Conservation (phyloP, 2,113 vertebrate genomes). For the Cercocebus atys region DNA sequence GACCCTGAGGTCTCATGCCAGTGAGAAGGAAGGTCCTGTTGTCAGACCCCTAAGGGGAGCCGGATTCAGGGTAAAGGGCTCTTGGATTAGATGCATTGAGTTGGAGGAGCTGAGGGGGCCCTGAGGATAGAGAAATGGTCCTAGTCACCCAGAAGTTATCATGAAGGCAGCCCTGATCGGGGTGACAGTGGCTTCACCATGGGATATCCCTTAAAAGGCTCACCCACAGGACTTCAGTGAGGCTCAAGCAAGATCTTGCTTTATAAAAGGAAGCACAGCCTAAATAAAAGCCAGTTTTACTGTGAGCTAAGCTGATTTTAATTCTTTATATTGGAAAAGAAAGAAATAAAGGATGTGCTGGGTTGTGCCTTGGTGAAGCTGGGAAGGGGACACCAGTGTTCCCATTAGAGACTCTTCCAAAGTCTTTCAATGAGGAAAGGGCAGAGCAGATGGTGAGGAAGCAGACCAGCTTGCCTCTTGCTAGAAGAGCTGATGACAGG, state of each 20-base stretch:
- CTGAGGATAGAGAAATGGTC: neutral
- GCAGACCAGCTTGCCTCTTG: neutral
- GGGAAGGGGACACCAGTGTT: neutral
- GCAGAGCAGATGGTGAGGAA: neutral
- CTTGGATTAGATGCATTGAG: no score
- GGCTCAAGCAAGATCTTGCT: neutral
- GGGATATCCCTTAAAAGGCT: neutral
- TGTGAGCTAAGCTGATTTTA: neutral
- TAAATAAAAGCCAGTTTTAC: neutral
- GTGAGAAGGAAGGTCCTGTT: neutral
- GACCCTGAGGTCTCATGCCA: neutral
- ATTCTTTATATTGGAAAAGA: neutral
- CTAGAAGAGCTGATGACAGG: neutral
- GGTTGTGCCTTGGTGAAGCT: neutral
- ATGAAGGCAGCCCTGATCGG: neutral
- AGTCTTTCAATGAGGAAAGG: neutral
- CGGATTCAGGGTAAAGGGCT: neutral
- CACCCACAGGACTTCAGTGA: neutral
- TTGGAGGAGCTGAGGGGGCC: neutral
- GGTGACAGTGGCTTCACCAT: rapidly evolving
- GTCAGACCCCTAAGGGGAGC: no score
- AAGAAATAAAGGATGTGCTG: neutral
- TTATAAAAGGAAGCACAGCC: neutral
- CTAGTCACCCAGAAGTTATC: no score
- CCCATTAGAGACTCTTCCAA: no score